Percentiles rank a stretch among this genome's conserved stretches.
These are phyloP conservation scores for Zaprionus ornatus DNA, from an alignment of 1,140 invertebrate species.

Conservation along the genomic window DNA sequence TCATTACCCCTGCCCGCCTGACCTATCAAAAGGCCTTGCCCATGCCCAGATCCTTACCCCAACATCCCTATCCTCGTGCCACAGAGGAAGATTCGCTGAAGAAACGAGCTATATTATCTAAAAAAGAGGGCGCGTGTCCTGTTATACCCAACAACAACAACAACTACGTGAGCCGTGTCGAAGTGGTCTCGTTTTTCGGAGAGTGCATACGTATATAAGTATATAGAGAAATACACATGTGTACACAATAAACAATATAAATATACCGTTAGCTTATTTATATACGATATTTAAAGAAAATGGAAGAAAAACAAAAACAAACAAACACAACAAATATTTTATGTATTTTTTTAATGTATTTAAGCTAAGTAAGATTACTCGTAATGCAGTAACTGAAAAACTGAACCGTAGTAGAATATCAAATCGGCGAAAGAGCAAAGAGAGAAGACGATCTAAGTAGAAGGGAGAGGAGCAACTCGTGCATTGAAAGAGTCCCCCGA, in stretches of 20 bases:
- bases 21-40: background rate
- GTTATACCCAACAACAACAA: slow-evolving; percentile 16
- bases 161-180: slow-evolving; percentile 14
- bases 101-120: background rate
- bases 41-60: background rate
- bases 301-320: slow-evolving; percentile 32
- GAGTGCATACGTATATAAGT: slow-evolving; percentile 59
- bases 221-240: slow-evolving; percentile 46
- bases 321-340: slow-evolving; percentile 70
- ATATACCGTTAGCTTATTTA: slow-evolving; percentile 81
- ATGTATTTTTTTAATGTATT: slow-evolving; percentile 81
- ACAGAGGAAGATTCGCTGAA: slow-evolving; percentile 1
- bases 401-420: slow-evolving; percentile 35
- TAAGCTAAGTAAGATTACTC: slow-evolving; percentile 75
- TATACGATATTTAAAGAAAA: slow-evolving; percentile 64
- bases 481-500: slow-evolving; percentile 18
- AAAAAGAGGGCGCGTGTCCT: background rate
- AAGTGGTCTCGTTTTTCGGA: slow-evolving; percentile 21
- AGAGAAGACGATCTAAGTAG: background rate
- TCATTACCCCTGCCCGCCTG: background rate
- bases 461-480: background rate
- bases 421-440: slow-evolving; percentile 27
- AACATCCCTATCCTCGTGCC: background rate
- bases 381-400: slow-evolving; percentile 36
- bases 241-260: slow-evolving; percentile 67